A percentile compares a stretch with the other conserved stretches of the same genome.
Evolutionary conservation across 2,888 invertebrate species (phyloP).

Genomic region (Hypomecis punctinalis): DNA sequence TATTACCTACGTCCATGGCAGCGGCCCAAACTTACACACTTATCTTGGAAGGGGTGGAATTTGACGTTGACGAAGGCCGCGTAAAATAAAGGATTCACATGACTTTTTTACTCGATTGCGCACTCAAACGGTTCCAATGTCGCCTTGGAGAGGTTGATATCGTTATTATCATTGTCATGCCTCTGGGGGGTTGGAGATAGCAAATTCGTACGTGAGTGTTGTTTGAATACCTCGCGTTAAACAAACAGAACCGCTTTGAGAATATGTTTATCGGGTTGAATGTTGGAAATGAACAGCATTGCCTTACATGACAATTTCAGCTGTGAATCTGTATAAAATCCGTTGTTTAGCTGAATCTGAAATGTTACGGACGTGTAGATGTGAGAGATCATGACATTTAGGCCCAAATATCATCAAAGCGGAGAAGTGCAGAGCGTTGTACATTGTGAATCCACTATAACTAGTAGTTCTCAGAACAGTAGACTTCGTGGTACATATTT

Average conservation of each 20-base stretch:
- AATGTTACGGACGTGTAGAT: too few relatives aligned
- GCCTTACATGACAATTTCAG: background rate
- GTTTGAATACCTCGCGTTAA: conserved; percentile 10
- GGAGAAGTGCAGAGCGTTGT: too few relatives aligned
- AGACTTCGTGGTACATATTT: too few relatives aligned
- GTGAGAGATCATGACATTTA: too few relatives aligned
- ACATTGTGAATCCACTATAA: too few relatives aligned
- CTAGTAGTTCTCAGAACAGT: too few relatives aligned
- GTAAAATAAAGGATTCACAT: conserved; percentile 40
- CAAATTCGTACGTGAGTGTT: conserved; percentile 16
- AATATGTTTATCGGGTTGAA: conserved; percentile 1
- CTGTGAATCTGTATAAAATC: background rate
- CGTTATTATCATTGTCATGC: conserved; percentile 33
- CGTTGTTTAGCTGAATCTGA: too few relatives aligned
- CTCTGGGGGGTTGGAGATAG: conserved; percentile 12
- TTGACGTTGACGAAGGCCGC: conserved; percentile 52
- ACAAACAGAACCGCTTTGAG: conserved; percentile 11
- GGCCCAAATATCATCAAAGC: too few relatives aligned
- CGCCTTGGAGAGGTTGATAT: conserved; percentile 29
- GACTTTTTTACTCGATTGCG: conserved; percentile 44
- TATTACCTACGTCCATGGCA: too few relatives aligned
- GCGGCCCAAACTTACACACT: conserved; percentile 38
- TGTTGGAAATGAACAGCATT: conserved; percentile 2
- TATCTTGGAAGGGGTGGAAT: conserved; percentile 41
- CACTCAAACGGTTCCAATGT: conserved; percentile 37